Conservation (phyloP, 2,888 invertebrate species). For the Elaeidobius kamerunicus region DNA sequence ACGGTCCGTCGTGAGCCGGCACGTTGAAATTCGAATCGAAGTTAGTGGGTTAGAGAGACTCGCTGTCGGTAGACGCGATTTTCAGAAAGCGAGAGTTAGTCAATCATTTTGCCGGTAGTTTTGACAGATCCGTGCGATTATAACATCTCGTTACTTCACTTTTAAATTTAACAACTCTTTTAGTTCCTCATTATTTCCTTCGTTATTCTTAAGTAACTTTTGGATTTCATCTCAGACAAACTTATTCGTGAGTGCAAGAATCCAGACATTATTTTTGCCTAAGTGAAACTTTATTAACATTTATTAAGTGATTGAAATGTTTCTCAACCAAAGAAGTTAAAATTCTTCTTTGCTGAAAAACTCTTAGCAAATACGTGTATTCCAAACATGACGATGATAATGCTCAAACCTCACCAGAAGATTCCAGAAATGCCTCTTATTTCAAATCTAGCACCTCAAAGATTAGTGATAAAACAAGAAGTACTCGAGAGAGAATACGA, state of each 20-base stretch:
- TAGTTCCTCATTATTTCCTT: not conserved
- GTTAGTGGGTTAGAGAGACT: conserved; percentile 32
- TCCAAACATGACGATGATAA: conserved; percentile 35
- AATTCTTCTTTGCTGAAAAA: no score
- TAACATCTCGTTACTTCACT: not conserved
- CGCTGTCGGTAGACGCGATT: conserved; percentile 29
- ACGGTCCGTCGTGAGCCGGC: conserved; percentile 28
- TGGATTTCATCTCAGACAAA: not conserved
- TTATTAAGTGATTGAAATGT: not conserved
- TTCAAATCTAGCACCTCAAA: conserved; percentile 36
- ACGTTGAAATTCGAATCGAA: conserved; percentile 25
- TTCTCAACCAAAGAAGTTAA: no score
- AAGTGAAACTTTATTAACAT: not conserved
- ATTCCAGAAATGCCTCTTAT: conserved; percentile 36
- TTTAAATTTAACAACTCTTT: not conserved
- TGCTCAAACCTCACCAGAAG: conserved; percentile 37
- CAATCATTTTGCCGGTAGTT: conserved; percentile 17
- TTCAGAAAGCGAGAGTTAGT: conserved; percentile 26
- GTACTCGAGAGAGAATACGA: conserved; percentile 17
- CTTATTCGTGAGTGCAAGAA: not conserved
- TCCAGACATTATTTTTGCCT: not conserved
- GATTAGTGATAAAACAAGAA: conserved; percentile 38
- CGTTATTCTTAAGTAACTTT: not conserved
- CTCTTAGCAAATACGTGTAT: no score
- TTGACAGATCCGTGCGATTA: not conserved